phyloP scores from a whole-genome alignment of 2,113 vertebrate genomes.

The Alouatta palliata region DNA sequence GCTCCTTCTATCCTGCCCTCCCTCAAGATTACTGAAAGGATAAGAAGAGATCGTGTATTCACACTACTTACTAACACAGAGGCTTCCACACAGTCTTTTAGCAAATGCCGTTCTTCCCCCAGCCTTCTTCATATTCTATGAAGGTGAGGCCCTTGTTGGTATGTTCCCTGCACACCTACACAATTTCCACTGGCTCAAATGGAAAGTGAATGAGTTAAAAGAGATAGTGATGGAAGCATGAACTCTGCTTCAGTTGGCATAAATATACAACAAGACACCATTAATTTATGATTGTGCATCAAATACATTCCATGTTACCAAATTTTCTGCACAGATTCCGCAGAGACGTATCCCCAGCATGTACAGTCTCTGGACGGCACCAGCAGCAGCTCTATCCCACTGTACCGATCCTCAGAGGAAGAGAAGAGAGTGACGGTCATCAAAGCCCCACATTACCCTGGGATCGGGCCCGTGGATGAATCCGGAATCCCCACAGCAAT shows the following conservation, averaged over 20 bases:
- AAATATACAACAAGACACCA: neutral
- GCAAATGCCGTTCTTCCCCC: neutral
- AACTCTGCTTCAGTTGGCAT: neutral
- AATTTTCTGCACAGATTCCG: conserved; percentile 82
- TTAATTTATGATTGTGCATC: neutral
- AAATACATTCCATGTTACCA: neutral
- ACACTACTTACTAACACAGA: neutral
- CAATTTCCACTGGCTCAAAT: neutral
- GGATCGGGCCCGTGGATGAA: conserved; percentile 96
- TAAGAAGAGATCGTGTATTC: fast-evolving
- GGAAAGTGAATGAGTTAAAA: neutral
- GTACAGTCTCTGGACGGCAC: conserved; percentile 86
- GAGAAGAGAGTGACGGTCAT: conserved; percentile 95
- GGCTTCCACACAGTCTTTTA: fast-evolving
- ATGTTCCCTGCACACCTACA: neutral
- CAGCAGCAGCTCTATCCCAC: conserved; percentile 88
- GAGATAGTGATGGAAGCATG: neutral
- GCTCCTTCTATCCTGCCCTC: fast-evolving
- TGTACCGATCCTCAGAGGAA: conserved; percentile 94
- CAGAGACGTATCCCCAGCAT: conserved; percentile 88
- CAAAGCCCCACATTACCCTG: conserved; percentile 96
- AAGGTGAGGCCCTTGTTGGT: neutral
- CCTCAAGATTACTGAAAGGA: neutral
- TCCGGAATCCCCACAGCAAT: conserved; percentile 97
- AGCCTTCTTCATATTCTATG: neutral